Percentiles rank a stretch among this genome's conserved stretches.
phyloP scores from a whole-genome alignment of 64 coral and sea anemone species.

The Stylophora pistillata region DNA sequence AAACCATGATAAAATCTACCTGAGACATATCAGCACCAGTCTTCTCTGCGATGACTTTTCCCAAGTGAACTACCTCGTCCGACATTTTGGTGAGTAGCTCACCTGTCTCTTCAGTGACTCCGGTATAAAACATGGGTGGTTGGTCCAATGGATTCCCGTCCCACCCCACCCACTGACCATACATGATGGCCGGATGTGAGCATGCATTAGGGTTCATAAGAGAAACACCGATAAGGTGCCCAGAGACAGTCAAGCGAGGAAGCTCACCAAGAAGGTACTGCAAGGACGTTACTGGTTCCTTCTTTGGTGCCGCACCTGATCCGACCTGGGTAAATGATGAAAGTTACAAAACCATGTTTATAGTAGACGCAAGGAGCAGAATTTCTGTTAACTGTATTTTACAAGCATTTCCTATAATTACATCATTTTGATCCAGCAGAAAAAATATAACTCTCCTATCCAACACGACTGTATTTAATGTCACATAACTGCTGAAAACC shows the following conservation, averaged over 20 bases:
- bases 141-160: constrained; percentile 57
- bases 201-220: constrained; percentile 42
- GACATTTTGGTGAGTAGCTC: constrained; percentile 9
- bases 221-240: constrained; percentile 40
- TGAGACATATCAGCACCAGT: neutral
- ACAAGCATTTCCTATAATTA: neutral
- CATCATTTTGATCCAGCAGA: neutral
- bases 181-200: constrained; percentile 43
- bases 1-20: neutral
- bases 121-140: constrained; percentile 57
- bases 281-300: constrained; percentile 27
- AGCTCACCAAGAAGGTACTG: constrained; percentile 45
- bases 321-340: neutral
- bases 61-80: constrained; percentile 12
- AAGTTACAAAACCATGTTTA: neutral
- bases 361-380: no score
- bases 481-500: neutral
- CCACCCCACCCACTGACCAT: constrained; percentile 63
- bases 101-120: constrained; percentile 37
- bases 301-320: neutral
- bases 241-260: constrained; percentile 7
- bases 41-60: neutral
- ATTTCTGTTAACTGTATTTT: neutral
- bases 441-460: neutral
- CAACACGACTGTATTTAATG: no score